A percentile compares a stretch with the other conserved stretches of the same genome.
Conservation (phyloP, 2,888 invertebrate species). For the Nemapogon koenigi region DNA sequence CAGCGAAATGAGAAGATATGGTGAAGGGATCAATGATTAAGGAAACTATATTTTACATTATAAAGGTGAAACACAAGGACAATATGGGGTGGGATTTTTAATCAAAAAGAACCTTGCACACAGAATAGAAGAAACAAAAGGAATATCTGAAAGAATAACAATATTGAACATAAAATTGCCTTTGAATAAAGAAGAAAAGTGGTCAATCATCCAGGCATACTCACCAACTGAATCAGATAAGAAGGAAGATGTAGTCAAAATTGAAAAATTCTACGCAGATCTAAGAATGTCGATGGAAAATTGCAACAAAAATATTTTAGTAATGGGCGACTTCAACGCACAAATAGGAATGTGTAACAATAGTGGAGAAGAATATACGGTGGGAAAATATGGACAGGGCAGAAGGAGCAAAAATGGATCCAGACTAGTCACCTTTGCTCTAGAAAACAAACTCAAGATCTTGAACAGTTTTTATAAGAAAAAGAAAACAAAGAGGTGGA, state of each 20-base stretch:
- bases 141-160: too few species aligned
- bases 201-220: too few species aligned
- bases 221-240: too few species aligned
- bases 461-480: too few species aligned
- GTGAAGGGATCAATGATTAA: conserved; percentile 11
- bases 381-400: too few species aligned
- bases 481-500: too few species aligned
- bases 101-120: conserved; percentile 3
- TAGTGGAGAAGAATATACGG: conserved; percentile 6
- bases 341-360: conserved; percentile 3
- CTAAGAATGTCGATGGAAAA: not conserved
- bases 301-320: conserved; percentile 4
- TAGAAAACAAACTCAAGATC: too few species aligned
- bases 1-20: conserved; percentile 14
- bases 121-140: conserved; percentile 4
- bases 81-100: too few species aligned
- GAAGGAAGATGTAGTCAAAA: conserved; percentile 7
- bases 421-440: conserved; percentile 3
- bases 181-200: conserved; percentile 2
- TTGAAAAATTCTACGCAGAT: conserved; percentile 10
- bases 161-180: conserved; percentile 8
- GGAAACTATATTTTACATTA: conserved; percentile 2
- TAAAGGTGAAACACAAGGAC: too few species aligned
- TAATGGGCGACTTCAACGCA: conserved; percentile 1
- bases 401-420: conserved; percentile 4